Base-by-base conservation (phyloP, 2,888 invertebrate genomes). In the Isotomurus palustris region DNA sequence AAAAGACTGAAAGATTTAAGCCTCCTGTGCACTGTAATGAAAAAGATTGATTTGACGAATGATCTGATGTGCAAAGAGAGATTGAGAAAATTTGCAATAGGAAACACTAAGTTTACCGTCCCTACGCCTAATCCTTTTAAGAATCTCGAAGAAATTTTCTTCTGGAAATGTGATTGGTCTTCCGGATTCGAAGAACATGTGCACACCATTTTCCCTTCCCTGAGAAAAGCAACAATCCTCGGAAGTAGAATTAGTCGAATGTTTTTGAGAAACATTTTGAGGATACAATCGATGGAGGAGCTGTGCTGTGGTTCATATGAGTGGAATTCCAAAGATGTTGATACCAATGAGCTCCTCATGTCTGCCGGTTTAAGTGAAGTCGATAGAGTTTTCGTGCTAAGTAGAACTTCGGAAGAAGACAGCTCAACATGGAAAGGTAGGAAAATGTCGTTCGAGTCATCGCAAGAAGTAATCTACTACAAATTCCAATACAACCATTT, bases 1-100 rank as follows among this genome's bases (percentile, higher is more conserved):
- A 52, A 40, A n/a, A 47, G 49, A 10, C 49, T 61, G 19, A 61
- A 50, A 32, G 61, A 61, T 21, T 44, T 61, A 4, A 45, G 45
- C 22, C 2, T 61, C 3, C 27, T 52, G 1, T 21, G 53, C 2
- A 21, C 44, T 4, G 54, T 38, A 2, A 19, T 19, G 28, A 43
- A 43, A 44, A 32, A n/a, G 6, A n/a, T 52, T 53, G 43, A 52
- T 29, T 14, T 58, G 50, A 14, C 36, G 14, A 21, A 45, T 2
- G 41, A 47, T 3, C 45, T 61, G 38, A 14, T 25, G 2, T 53
- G 53, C 14, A 50, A 54, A 44, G 45, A 55, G 24, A 57, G 54
- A 55, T 35, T 61, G 6, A n/a, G 44, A 14, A 58, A 54, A 35
- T 38, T 57, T 19, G 19, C 52, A 1, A 0, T 58, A 1, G 57